Conservation (phyloP, 23 tunicate genomes). For the Oikopleura dioica region DNA sequence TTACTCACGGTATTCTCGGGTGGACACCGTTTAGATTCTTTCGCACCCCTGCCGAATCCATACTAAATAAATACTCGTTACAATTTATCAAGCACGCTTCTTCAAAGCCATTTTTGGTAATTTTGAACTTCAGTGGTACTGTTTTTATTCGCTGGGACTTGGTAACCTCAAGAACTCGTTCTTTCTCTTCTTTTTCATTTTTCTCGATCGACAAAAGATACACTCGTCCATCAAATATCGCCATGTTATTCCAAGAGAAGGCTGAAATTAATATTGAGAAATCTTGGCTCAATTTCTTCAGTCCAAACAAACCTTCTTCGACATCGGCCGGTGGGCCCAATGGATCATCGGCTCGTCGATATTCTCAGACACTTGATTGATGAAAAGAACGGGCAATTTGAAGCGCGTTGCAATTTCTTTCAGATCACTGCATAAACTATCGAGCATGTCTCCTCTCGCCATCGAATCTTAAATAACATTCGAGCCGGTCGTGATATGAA, state of each 20-base stretch:
- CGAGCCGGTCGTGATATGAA: too few relatives aligned
- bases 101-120: too few relatives aligned
- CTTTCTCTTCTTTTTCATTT: not conserved
- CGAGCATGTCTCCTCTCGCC: too few relatives aligned
- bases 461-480: too few relatives aligned
- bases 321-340: not conserved
- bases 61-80: too few relatives aligned
- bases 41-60: too few relatives aligned
- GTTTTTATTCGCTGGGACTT: not conserved
- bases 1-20: too few relatives aligned
- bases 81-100: too few relatives aligned
- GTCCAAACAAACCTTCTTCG: not conserved
- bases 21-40: too few relatives aligned
- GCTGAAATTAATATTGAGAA: not conserved
- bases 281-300: not conserved
- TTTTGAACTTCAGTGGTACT: not conserved
- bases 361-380: conserved; percentile 9
- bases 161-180: not conserved
- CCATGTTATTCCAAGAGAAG: not conserved
- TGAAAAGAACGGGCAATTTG: not conserved
- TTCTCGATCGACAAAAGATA: not conserved
- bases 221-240: conserved; percentile 1
- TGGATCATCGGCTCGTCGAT: not conserved
- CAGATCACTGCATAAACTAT: too few relatives aligned
- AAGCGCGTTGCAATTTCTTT: not conserved